These are phyloP conservation scores for Girardia tigrina DNA, from an alignment of 2,888 invertebrate species.

Conservation along the genomic window DNA sequence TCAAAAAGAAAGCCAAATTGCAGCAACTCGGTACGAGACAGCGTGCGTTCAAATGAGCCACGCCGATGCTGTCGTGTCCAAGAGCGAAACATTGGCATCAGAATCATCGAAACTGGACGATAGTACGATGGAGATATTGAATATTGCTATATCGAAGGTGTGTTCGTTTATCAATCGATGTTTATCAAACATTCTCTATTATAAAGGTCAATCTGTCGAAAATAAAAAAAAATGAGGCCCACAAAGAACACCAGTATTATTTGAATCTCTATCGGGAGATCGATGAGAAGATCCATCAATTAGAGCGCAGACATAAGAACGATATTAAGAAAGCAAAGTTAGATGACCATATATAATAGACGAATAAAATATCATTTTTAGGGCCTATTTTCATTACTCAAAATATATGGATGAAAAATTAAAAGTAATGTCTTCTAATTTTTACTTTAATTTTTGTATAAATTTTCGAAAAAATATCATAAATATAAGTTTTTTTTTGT, in stretches of 20 bases:
- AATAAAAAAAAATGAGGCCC: constrained; percentile 1
- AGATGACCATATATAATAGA: not conserved
- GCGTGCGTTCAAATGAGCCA: constrained; percentile 3
- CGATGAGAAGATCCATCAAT: not conserved
- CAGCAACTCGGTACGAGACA: not conserved
- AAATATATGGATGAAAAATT: constrained; percentile 23
- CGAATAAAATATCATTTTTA: not conserved
- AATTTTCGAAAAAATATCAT: too few relatives aligned
- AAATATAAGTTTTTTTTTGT: too few relatives aligned
- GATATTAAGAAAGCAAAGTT: not conserved
- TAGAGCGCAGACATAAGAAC: not conserved
- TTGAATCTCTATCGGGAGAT: not conserved
- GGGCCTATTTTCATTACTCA: not conserved
- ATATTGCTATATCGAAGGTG: constrained; percentile 4
- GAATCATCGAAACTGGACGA: not conserved
- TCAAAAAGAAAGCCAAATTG: constrained; percentile 6
- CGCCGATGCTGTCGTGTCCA: not conserved
- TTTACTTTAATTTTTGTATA: too few relatives aligned
- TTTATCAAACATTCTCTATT: too few relatives aligned
- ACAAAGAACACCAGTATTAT: constrained; percentile 7
- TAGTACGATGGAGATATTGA: constrained; percentile 4
- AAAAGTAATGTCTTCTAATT: too few relatives aligned
- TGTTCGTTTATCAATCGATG: too few relatives aligned
- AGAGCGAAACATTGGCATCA: not conserved
- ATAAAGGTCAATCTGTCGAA: not conserved